A percentile compares a stretch with the other conserved stretches of the same genome.
Conservation (phyloP, 1,140 invertebrate genomes). For the Limonius californicus region DNA sequence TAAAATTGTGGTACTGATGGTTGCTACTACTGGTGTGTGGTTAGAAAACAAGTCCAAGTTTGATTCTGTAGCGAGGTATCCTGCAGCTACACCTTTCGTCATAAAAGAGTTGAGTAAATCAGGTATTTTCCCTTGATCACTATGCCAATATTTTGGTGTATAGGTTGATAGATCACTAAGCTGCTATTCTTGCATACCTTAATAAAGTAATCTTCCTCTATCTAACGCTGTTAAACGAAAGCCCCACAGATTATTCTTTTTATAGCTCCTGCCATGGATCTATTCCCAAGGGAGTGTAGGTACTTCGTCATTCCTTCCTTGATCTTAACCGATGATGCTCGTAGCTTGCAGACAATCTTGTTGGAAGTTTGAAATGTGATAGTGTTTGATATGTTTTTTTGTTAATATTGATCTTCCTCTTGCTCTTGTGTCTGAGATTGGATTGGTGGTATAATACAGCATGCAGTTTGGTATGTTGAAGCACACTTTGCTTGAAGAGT, state of each 20-base stretch:
- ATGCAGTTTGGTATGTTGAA: too few relatives aligned
- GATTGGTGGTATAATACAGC: too few relatives aligned
- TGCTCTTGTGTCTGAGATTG: too few relatives aligned
- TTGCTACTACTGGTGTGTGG: constrained; percentile 11
- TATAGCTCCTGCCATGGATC: neutral
- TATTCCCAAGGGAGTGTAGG: too few relatives aligned
- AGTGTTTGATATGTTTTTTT: too few relatives aligned
- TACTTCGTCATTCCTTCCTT: too few relatives aligned
- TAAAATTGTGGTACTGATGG: neutral
- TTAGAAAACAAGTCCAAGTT: constrained; percentile 3
- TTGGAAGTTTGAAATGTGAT: too few relatives aligned
- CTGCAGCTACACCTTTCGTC: neutral
- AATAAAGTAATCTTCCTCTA: neutral
- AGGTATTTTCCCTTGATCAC: constrained; percentile 10
- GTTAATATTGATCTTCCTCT: too few relatives aligned
- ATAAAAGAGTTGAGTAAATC: constrained; percentile 8
- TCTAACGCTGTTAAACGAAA: neutral
- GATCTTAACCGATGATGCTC: too few relatives aligned
- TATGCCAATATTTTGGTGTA: constrained; percentile 12
- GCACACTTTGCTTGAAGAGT: too few relatives aligned
- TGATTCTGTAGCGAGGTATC: constrained; percentile 2
- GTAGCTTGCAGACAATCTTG: too few relatives aligned
- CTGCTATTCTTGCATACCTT: neutral
- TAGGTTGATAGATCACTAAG: neutral
- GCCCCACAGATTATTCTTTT: neutral